Evolutionary conservation across 2,797 vertebrate species (phyloP), one percentile per base, ranked within the genome.

Genomic region (Aeoliscus strigatus): DNA sequence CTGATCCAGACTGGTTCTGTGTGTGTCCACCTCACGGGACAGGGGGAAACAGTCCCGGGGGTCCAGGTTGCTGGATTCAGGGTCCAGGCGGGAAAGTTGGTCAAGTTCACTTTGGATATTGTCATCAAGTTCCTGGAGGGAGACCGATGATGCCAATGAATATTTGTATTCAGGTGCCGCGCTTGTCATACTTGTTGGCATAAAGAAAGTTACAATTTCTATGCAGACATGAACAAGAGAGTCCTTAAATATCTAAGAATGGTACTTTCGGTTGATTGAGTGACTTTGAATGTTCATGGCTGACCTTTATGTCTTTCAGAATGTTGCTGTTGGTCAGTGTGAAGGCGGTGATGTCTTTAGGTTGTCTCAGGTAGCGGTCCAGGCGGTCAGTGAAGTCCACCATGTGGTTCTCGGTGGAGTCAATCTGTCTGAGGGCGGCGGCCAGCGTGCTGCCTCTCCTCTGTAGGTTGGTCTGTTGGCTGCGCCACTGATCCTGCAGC

Each of bases 361-460:
- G 83, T 24, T 90, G 84, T 24, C 86, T 80, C 61, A 86, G 83
- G 62, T 90, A 87, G 1, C 62, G 79, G 39, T 88, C 72, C 38
- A 92, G 82, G 0, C 73, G 81, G 37, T 84, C 82, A 2, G 83
- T 80, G 29, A 94, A 85, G 44, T 82, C 70, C 39, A 82, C 53
- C 15, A 87, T 87, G 55, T 91, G 83, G 38, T 87, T 81, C 80
- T 96, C 89, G 3, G 90, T 80, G 6, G 90, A 91, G 49, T 80
- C 77, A 5, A 94, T 84, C 39, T 92, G 83, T 40, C 89, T 78
- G 51, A 93, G 80, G 4, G 89, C 91, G 1, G 76, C 70, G 23
- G 83, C 87, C 37, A 98, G 74, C 11, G 91, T 94, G 38, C 68
- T 66, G 28, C 90, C 96, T 84, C 93, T 89, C 62, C 72, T 65